Evolutionary conservation across 2,797 vertebrate genomes (phyloP).

Genomic region (Netta rufina): DNA sequence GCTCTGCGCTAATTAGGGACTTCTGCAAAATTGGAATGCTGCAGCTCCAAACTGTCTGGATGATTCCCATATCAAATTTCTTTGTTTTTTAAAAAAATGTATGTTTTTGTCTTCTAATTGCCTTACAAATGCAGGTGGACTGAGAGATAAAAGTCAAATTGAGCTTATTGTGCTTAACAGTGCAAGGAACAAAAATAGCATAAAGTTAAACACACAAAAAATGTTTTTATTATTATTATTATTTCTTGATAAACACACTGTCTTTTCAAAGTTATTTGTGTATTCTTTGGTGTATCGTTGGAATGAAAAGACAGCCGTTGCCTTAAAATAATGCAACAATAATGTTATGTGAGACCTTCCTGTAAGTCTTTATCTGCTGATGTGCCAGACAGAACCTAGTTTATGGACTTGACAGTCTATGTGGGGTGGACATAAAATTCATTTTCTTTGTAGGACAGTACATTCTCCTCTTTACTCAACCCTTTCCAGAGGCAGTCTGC

Average conservation of each 20-base stretch:
- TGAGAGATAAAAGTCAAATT: constrained; percentile 48
- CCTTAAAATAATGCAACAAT: not conserved
- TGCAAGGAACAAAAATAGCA: not conserved
- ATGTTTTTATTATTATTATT: not conserved
- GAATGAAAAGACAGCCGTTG: not conserved
- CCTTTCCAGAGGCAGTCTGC: not conserved
- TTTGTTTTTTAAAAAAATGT: not conserved
- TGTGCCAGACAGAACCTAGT: not conserved
- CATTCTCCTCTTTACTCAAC: not conserved
- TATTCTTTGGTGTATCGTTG: not conserved
- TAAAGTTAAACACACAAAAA: not conserved
- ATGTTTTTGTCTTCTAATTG: constrained; percentile 35
- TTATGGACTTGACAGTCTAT: not conserved
- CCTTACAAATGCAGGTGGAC: constrained; percentile 55
- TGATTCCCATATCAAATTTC: constrained; percentile 67
- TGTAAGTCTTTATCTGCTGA: not conserved
- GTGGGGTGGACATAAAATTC: not conserved
- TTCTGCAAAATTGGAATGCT: constrained; percentile 44
- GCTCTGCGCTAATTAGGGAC: constrained; percentile 61
- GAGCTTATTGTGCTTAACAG: not conserved
- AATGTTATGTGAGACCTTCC: not conserved
- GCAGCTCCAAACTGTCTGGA: constrained; percentile 27
- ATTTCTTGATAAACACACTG: not conserved
- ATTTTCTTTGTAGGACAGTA: not conserved
- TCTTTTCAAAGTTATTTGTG: not conserved